phyloP scores from a whole-genome alignment of 2,888 invertebrate species.

The Polietes domitor region DNA sequence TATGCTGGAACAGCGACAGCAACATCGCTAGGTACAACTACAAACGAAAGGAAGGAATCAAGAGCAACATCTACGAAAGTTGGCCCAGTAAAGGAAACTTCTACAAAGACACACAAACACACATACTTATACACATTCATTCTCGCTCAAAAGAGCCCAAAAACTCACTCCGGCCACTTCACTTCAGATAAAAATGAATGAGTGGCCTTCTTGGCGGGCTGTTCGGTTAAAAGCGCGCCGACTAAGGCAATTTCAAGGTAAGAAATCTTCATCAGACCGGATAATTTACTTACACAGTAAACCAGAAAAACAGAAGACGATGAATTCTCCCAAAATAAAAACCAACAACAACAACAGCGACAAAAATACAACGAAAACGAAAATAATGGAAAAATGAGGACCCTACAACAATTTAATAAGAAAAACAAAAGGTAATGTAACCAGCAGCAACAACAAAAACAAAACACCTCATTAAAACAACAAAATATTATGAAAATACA shows the following conservation, averaged over 20 bases:
- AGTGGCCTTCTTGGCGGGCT: conserved; percentile 12
- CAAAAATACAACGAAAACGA: background rate
- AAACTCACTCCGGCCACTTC: conserved; percentile 29
- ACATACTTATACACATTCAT: background rate
- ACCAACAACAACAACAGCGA: background rate
- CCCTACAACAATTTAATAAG: conserved; percentile 25
- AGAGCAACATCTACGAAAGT: background rate
- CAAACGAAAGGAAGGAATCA: background rate
- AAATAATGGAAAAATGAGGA: conserved; percentile 5
- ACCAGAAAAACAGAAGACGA: conserved; percentile 27
- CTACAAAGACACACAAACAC: background rate
- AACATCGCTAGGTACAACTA: background rate
- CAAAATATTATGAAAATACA: conserved; percentile 17
- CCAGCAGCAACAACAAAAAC: conserved; percentile 41
- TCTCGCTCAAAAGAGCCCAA: background rate
- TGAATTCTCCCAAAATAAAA: conserved; percentile 16
- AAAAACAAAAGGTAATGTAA: conserved; percentile 40
- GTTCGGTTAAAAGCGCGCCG: conserved; percentile 43
- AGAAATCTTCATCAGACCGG: conserved; percentile 66
- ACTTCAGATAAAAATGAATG: conserved; percentile 17
- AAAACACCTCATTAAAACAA: conserved; percentile 14
- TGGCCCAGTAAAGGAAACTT: background rate
- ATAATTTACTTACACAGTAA: conserved; percentile 64
- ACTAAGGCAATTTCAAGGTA: conserved; percentile 65
- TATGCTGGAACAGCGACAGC: background rate